Evolutionary conservation across 1,140 invertebrate genomes (phyloP), one percentile per base, ranked within the genome.

Genomic region (Homarus americanus): DNA sequence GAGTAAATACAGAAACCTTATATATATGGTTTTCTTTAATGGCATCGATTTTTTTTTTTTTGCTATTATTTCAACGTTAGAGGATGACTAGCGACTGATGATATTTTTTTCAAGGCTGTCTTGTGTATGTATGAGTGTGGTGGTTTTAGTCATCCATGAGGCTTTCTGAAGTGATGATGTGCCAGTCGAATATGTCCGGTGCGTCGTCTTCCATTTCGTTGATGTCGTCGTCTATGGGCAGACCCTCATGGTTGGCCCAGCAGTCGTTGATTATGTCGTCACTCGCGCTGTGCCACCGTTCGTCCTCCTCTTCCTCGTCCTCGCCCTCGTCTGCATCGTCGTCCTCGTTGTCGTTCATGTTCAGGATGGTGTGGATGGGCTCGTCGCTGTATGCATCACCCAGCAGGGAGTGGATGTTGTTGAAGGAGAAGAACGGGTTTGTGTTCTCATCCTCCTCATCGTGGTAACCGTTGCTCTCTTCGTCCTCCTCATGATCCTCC

Each of bases 221-320:
- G 10, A 32, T 17, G 41, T 53, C 41, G 38, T 63, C 79, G 2
- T 78, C 34, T 53, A 82, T 20, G 9, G 28, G 79, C 32, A 58
- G 4, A 32, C 4, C 24, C 5, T 69, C 63, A 32, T 32, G n/a
- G 24, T 69, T 69, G 32, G n/a, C 28, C 63, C 63, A 69, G n/a
- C 63, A 69, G n/a, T 7, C 28, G n/a, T 3, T 17, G 15, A 20
- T 82, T 34, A 82, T 24, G 7, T 63, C 44, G 17, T 82, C 79
- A 24, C 79, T 82, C 3, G 79, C 79, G 12, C 49, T 63, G 34
- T 82, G 49, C 79, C 79, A 82, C n/a, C 79, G 53, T 20, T 82
- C 79, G 17, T 82, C 79, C 49, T 82, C 79, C 49, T 82, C 79
- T n/a, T 82, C 79, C 17, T 82, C 79, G 15, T 80, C 78, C 17